These are phyloP conservation scores for Aleiodes sp. DNA, from an alignment of 1,140 invertebrate species.

Conservation along the genomic window DNA sequence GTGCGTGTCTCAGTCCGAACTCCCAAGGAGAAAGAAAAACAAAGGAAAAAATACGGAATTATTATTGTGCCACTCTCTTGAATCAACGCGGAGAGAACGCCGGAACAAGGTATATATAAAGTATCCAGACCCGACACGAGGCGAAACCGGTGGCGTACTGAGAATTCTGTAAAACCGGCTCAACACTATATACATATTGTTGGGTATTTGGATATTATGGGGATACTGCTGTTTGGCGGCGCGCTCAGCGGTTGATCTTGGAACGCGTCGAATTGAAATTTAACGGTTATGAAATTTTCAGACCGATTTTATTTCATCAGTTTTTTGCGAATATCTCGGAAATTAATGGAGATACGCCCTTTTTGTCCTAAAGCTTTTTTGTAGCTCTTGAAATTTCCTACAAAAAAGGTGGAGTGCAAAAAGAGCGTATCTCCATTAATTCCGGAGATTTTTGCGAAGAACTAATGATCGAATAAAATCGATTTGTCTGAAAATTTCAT, in stretches of 20 bases:
- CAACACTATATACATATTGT: not conserved
- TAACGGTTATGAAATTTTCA: too few species aligned
- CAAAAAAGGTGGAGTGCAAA: too few species aligned
- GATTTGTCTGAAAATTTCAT: too few species aligned
- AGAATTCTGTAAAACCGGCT: slow-evolving; percentile 7
- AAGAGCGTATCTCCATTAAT: too few species aligned
- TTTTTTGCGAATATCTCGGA: too few species aligned
- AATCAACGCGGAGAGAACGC: too few species aligned
- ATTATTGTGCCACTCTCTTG: not conserved
- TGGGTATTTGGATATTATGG: slow-evolving; percentile 9
- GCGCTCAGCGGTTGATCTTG: not conserved
- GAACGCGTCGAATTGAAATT: not conserved
- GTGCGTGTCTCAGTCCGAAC: slow-evolving; percentile 8
- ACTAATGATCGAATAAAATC: too few species aligned
- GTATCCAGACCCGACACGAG: slow-evolving; percentile 1
- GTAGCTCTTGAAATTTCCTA: too few species aligned
- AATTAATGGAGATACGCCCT: too few species aligned
- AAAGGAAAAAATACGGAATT: not conserved
- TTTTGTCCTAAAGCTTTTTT: too few species aligned
- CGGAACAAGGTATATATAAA: not conserved
- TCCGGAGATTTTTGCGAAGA: too few species aligned
- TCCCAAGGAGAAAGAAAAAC: slow-evolving; percentile 1
- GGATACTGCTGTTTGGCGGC: not conserved
- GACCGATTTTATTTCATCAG: too few species aligned
- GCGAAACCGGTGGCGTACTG: slow-evolving; percentile 4